Conservation (phyloP, 1,140 invertebrate genomes). For the Drosophila melanogaster region Release_6_plus_ISO1_MT NT_033777.3:13374501-13375000, state of each 20-base stretch:
- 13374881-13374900: not conserved
- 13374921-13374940: no score
- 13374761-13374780: conserved; percentile 89
- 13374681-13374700: conserved; percentile 77
- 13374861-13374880: not conserved
- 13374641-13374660: conserved; percentile 48
- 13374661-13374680: conserved; percentile 73
- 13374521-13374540: conserved; percentile 21
- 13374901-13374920: not conserved
- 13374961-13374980: no score
- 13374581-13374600: conserved; percentile 75
- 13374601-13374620: conserved; percentile 58
- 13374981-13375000: no score
- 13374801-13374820: not conserved
- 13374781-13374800: conserved; percentile 72
- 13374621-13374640: conserved; percentile 42
- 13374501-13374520: conserved; percentile 49
- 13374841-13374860: no score
- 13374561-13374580: conserved; percentile 56
- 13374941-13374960: no score
- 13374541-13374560: conserved; percentile 11
- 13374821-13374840: no score
- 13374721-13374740: conserved; percentile 88
- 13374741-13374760: conserved; percentile 90
- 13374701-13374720: conserved; percentile 87